Evolutionary conservation across 2,797 vertebrate species (phyloP), one percentile per base, ranked within the genome.

Genomic region (Hoplostethus atlanticus): DNA sequence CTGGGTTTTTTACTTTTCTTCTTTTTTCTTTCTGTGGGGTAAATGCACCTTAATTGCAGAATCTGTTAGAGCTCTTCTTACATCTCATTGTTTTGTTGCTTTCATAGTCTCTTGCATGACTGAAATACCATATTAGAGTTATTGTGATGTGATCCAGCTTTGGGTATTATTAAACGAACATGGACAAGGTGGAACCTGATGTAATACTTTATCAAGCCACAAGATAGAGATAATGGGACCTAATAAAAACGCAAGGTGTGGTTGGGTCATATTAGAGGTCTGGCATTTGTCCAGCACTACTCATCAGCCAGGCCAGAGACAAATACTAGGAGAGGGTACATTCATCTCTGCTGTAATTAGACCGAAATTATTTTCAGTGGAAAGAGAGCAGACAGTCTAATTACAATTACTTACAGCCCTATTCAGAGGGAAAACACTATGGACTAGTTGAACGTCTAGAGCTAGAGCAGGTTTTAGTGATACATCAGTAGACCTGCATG

Each of bases 181-280:
- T 12, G 40, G 11, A 12, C 3, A 42, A 42, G 40, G 11, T 3
- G 12, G 40, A 12, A 42, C 40, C 40, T 42, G 48, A 28, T 78
- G 69, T 77, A 88, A 67, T 86, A 70, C 78, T 77, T 63, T 47
- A 54, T 64, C 4, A 47, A 83, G 79, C 89, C 85, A 85, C 81
- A 71, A 84, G 82, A 83, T 76, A 75, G 89, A 88, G 79, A 82
- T 85, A 88, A 38, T 34, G 71, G 55, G 71, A 67, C 77, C 75
- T 48, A 11, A 7, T 8, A 36, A 60, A 54, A 55, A 64, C 34
- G 17, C 25, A 65, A 73, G 81, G 81, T 72, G 83, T 73, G 71
- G 73, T 11, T 65, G 67, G 80, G 72, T 87, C 75, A 83, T 44
- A 60, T 55, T 67, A 9, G 28, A 44, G 17, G 69, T 75, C 67